These are phyloP conservation scores for Falco punctatus DNA, from an alignment of 2,113 vertebrate species.

Conservation along the genomic window DNA sequence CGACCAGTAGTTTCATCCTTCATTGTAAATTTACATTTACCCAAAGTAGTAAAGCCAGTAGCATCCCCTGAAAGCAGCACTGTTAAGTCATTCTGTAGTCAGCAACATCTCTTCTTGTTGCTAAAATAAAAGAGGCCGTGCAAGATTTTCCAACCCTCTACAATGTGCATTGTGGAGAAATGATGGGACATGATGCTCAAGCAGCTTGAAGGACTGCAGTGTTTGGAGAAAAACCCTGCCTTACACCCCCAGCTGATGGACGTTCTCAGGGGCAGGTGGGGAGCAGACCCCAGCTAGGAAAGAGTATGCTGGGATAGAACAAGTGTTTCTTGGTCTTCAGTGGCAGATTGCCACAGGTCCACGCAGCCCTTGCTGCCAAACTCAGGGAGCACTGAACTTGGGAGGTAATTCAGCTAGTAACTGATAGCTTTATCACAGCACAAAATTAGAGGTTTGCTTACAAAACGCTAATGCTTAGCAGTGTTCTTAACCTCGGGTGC, in stretches of 20 bases:
- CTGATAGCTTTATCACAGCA: neutral
- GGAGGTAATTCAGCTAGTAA: neutral
- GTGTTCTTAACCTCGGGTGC: neutral
- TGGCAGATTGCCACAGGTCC: neutral
- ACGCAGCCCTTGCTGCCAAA: neutral
- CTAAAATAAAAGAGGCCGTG: neutral
- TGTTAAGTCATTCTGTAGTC: neutral
- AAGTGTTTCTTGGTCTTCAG: neutral
- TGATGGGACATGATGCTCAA: rapidly evolving
- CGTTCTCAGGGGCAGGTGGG: neutral
- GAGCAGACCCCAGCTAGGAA: rapidly evolving
- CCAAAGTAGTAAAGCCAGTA: neutral
- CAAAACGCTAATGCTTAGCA: neutral
- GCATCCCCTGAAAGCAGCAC: neutral
- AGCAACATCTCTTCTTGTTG: neutral
- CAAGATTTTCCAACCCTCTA: neutral
- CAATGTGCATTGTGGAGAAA: rapidly evolving
- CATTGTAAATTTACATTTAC: neutral
- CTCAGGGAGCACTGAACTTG: neutral
- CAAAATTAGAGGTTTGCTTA: neutral
- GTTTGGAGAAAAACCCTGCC: neutral
- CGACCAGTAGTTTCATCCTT: neutral
- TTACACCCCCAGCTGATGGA: neutral
- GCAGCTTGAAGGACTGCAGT: neutral
- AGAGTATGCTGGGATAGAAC: neutral